These are phyloP conservation scores for Pica pica DNA, from an alignment of 2,113 vertebrate species.

Conservation along the genomic window DNA sequence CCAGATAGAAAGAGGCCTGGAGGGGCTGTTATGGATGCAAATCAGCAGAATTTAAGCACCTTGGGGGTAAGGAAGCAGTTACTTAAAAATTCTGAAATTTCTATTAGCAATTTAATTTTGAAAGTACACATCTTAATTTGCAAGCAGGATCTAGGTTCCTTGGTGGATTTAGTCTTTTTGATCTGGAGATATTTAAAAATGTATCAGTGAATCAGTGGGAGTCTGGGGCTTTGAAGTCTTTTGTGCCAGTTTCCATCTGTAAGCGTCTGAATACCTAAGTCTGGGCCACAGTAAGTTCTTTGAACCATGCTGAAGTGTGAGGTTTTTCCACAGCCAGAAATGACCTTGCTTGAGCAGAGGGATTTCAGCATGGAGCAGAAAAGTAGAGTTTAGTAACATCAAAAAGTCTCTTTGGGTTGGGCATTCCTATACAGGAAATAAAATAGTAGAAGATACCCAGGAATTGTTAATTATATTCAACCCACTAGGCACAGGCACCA, in stretches of 20 bases:
- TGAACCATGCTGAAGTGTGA: background rate
- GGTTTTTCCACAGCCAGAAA: background rate
- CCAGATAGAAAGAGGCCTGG: background rate
- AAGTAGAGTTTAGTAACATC: background rate
- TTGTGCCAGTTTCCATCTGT: background rate
- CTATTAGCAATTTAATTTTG: background rate
- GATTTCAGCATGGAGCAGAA: background rate
- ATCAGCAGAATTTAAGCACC: background rate
- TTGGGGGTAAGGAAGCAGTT: background rate
- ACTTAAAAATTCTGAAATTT: background rate
- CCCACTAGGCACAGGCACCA: background rate
- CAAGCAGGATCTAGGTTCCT: background rate
- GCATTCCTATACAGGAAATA: background rate
- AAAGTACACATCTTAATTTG: background rate
- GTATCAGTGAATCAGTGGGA: background rate
- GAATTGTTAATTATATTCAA: background rate
- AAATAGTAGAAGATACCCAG: background rate
- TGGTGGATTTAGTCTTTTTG: background rate
- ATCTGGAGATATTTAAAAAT: background rate
- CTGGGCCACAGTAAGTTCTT: background rate
- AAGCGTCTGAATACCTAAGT: background rate
- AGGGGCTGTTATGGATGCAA: background rate
- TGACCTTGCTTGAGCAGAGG: background rate
- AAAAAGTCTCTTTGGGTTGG: background rate
- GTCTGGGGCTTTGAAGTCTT: background rate